Conservation (phyloP, 2,113 vertebrate species). For the Halichoerus grypus region DNA sequence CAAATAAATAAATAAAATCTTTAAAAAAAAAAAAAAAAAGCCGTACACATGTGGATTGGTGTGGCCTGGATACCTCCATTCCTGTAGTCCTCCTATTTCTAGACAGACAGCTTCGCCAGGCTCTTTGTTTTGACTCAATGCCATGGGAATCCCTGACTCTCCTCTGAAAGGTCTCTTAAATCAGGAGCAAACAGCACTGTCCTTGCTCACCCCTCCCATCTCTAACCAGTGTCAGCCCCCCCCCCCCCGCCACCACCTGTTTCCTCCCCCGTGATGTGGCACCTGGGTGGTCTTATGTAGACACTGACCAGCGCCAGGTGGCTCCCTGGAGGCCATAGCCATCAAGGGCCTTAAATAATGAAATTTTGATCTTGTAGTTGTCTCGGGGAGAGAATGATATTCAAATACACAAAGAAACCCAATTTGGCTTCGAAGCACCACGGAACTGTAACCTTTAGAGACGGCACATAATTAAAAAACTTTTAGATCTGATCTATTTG, state of each 20-base stretch:
- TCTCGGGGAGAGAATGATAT: background rate
- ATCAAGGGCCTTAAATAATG: background rate
- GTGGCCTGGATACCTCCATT: background rate
- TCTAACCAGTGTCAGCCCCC: background rate
- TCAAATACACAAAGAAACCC: background rate
- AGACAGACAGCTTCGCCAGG: too few species aligned
- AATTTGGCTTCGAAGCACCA: background rate
- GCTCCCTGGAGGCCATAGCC: too few species aligned
- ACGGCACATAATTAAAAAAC: slow-evolving; percentile 64
- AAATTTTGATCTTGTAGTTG: background rate
- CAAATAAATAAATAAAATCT: too few species aligned
- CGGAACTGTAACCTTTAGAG: slow-evolving; percentile 86
- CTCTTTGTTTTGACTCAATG: background rate
- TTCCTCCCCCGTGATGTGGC: fast-evolving
- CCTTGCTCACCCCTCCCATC: background rate
- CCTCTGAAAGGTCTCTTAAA: background rate
- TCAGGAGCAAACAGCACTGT: background rate
- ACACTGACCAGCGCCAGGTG: background rate
- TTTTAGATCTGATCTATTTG: slow-evolving; percentile 74
- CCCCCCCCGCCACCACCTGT: background rate
- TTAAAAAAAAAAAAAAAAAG: background rate
- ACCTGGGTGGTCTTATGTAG: background rate
- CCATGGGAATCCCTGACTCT: background rate
- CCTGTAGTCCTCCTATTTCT: background rate
- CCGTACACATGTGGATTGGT: fast-evolving